phyloP scores from a whole-genome alignment of 2,113 vertebrate genomes.

The Leptosomus discolor region DNA sequence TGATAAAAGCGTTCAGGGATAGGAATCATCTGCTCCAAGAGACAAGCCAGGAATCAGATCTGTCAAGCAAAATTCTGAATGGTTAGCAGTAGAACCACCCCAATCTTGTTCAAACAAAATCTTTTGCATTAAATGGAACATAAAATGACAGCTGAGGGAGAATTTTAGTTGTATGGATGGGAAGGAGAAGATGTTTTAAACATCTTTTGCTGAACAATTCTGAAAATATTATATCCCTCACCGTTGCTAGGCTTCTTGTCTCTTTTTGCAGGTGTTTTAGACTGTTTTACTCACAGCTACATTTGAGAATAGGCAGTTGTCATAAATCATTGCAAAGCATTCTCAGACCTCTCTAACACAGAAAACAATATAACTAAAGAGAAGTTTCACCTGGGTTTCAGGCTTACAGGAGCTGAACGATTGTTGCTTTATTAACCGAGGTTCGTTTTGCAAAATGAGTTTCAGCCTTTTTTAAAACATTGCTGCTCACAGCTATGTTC shows the following conservation, averaged over 20 bases:
- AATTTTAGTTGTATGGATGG: not conserved
- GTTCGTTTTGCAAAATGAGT: not conserved
- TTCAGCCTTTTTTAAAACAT: not conserved
- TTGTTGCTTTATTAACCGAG: not conserved
- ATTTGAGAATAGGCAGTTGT: not conserved
- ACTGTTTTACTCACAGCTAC: not conserved
- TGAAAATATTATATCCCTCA: not conserved
- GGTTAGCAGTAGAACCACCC: not conserved
- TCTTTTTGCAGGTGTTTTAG: not conserved
- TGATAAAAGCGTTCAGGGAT: not conserved
- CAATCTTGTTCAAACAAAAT: not conserved
- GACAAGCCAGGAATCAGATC: not conserved
- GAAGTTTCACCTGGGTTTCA: not conserved
- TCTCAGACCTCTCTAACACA: not conserved
- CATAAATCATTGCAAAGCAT: not conserved
- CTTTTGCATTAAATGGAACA: not conserved
- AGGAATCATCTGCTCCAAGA: not conserved
- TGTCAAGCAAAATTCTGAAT: not conserved
- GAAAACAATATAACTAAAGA: not conserved
- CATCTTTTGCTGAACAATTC: not conserved
- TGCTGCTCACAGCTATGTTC: not conserved
- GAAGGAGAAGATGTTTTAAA: not conserved
- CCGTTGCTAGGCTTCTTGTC: not conserved
- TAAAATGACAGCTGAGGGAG: not conserved
- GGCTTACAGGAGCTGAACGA: not conserved